A percentile compares a stretch with the other conserved stretches of the same genome.
Evolutionary conservation across 2,113 vertebrate genomes (phyloP).

Genomic region (Thymallus thymallus): DNA sequence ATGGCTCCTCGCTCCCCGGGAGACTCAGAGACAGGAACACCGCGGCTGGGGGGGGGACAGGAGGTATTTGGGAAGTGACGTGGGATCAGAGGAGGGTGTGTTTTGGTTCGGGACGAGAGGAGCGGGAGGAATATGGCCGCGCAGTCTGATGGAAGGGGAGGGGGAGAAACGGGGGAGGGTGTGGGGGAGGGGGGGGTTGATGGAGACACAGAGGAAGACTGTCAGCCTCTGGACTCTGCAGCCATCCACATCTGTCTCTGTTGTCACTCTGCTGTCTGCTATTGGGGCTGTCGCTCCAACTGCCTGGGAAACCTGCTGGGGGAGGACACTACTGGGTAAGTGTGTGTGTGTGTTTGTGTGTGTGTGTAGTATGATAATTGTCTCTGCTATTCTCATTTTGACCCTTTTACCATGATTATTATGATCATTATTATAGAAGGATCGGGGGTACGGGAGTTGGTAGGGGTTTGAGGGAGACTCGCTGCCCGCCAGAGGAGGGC

Average conservation of each 20-base stretch:
- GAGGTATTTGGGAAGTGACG: conserved; percentile 57
- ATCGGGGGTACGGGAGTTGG: conserved; percentile 38
- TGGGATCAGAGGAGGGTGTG: conserved; percentile 1
- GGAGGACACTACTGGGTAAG: conserved; percentile 33
- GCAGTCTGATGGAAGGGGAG: conserved; percentile 85
- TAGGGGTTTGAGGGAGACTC: conserved; percentile 69
- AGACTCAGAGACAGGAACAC: conserved; percentile 13
- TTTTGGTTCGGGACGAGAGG: conserved; percentile 63
- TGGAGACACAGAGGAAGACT: conserved; percentile 67
- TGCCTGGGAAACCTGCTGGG: conserved; percentile 83
- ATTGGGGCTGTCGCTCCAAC: conserved; percentile 94
- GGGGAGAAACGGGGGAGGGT: conserved; percentile 66
- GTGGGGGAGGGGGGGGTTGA: conserved; percentile 76
- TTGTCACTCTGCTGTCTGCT: conserved; percentile 92
- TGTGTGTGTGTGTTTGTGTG: too few relatives aligned
- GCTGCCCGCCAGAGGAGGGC: conserved; percentile 77
- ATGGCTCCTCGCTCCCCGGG: conserved; percentile 65
- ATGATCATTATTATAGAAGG: too few relatives aligned
- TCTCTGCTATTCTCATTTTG: too few relatives aligned
- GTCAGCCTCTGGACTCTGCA: conserved; percentile 82
- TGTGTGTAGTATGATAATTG: too few relatives aligned
- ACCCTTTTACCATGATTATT: too few relatives aligned
- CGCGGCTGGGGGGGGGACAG: neutral
- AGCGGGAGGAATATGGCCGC: conserved; percentile 81
- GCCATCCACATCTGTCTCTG: conserved; percentile 94